Evolutionary conservation across 2,797 vertebrate genomes (phyloP), one percentile per base, ranked within the genome.

Genomic region (Eleutherodactylus coqui): DNA sequence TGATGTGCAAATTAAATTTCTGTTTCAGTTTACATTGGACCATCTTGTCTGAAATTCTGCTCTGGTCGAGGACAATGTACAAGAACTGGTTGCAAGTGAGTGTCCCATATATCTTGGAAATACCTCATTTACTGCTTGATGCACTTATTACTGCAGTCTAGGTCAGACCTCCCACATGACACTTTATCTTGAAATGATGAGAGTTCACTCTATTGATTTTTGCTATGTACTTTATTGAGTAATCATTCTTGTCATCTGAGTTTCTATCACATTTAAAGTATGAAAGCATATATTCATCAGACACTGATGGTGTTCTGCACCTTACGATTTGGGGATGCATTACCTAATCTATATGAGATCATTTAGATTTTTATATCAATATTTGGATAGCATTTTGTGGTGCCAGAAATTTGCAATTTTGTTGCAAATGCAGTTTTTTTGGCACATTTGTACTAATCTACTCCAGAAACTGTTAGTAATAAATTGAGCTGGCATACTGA

Each of bases 1-100:
- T 67, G 67, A 73, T 36, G 13, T 53, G 19, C 38, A 43, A 73
- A 82, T 82, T 0, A 62, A 53, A 53, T 89, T 85, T 86, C 82
- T 91, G 73, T 88, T 91, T 53, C 91, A 99, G 98, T 99, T 91
- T 99, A 99, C 89, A 95, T 98, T 70, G 98, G 98, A 70, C 97
- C 98, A 5, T 96, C 97, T 11, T 99, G 98, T 91, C 96, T 98
- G 89, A 97, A 96, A 85, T 98, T 98, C 93, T 99, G 98, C 91
- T 99, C 97, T 45, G 98, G 98, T 60, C 93, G 97, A 94, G 98
- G 98, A 94, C 97, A 97, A 83, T 99, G 98, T 90, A 96, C 97
- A 51, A 96, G 95, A 88, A 98, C 95, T 67, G 98, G 98, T 89
- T 99, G 98, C 98, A 98, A 96, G 98, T 99, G 95, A 95, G 97